A percentile compares a stretch with the other conserved stretches of the same genome.
These are phyloP conservation scores for Peromyscus melanophrys DNA, from an alignment of 2,797 vertebrate species.

Conservation along the genomic window DNA sequence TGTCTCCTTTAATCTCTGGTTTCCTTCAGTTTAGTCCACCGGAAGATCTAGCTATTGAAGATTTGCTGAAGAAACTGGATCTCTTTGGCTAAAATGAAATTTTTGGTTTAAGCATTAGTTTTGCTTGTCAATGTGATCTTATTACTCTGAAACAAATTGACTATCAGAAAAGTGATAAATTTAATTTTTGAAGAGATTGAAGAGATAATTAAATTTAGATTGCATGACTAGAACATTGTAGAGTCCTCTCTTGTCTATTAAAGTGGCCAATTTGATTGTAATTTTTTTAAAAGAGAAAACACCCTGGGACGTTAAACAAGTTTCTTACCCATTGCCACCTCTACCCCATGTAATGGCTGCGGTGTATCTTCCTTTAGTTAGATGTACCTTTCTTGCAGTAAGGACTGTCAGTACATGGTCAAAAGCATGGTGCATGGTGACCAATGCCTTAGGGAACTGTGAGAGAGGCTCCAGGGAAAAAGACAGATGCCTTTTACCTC, in stretches of 20 bases:
- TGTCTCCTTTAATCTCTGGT: conserved; percentile 17
- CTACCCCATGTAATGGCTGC: not conserved
- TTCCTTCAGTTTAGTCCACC: not conserved
- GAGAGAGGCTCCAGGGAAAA: not conserved
- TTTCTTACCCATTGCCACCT: not conserved
- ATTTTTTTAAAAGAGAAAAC: conserved; percentile 10
- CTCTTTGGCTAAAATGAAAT: conserved; percentile 46
- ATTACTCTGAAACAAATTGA: conserved; percentile 15
- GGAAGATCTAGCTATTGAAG: not conserved
- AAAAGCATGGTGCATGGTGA: not conserved
- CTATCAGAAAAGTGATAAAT: conserved; percentile 65
- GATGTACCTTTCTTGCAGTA: not conserved
- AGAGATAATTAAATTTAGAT: conserved; percentile 53
- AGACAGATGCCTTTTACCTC: not conserved
- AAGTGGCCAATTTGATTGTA: not conserved
- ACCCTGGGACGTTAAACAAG: not conserved
- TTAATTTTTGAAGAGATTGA: conserved; percentile 50
- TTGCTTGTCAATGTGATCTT: conserved; percentile 47
- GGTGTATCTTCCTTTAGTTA: not conserved
- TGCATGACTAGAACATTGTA: not conserved
- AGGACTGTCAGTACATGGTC: not conserved
- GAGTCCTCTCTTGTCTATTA: not conserved
- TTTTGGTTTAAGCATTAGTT: conserved; percentile 43
- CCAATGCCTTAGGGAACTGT: not conserved
- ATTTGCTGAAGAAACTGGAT: conserved; percentile 55